Percentiles rank a stretch among this genome's conserved stretches.
Evolutionary conservation across 2,888 invertebrate species (phyloP).

Genomic region (Glomeris marginata): DNA sequence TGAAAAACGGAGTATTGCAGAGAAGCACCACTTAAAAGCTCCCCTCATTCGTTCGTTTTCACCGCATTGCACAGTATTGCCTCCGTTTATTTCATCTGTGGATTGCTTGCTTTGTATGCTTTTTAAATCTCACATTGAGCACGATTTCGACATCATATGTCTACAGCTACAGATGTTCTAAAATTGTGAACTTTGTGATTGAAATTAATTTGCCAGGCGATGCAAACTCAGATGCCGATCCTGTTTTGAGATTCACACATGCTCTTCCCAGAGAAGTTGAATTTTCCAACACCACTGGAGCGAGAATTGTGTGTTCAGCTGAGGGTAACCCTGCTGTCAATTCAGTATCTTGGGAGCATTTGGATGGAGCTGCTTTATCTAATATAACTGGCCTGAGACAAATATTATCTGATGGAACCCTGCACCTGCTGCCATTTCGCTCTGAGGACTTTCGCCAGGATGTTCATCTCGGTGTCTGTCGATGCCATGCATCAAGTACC

Average conservation of each 20-base stretch:
- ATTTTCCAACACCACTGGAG: constrained; percentile 10
- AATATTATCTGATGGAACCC: constrained; percentile 7
- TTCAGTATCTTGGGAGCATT: neutral
- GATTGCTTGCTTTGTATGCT: too few species aligned
- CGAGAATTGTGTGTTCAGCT: constrained; percentile 2
- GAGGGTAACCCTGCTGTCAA: neutral
- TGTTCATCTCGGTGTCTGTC: constrained; percentile 6
- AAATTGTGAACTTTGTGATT: too few species aligned
- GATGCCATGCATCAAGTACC: neutral
- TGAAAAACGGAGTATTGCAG: too few species aligned
- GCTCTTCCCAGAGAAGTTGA: constrained; percentile 6
- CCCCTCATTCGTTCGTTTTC: too few species aligned
- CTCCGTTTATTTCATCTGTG: too few species aligned
- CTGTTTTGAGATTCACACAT: constrained; percentile 1
- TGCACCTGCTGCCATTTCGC: constrained; percentile 4
- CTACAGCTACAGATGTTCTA: too few species aligned
- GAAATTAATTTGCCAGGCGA: too few species aligned
- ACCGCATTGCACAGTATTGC: too few species aligned
- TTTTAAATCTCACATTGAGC: too few species aligned
- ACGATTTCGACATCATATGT: too few species aligned
- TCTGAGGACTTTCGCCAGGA: constrained; percentile 11
- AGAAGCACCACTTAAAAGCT: too few species aligned
- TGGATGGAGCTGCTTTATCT: constrained; percentile 3
- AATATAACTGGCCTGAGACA: constrained; percentile 5
- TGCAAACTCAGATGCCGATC: neutral